Percentiles rank a stretch among this genome's conserved stretches.
phyloP scores from a whole-genome alignment of 2,888 invertebrate species.

The Cheiracanthium punctorium region DNA sequence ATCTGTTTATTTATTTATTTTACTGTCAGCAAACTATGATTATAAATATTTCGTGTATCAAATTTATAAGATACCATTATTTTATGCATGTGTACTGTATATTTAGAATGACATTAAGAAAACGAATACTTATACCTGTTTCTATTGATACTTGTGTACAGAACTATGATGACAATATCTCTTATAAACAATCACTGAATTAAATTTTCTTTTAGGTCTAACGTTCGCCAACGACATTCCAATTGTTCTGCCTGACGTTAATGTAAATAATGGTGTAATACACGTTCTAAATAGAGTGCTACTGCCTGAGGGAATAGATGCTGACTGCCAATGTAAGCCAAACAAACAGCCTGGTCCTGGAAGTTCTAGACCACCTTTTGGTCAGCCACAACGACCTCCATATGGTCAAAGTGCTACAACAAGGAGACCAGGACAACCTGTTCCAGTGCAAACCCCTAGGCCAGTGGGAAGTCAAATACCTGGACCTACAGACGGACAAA shows the following conservation, averaged over 20 bases:
- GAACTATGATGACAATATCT: too few relatives aligned
- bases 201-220: slow-evolving; percentile 54
- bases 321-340: slow-evolving; percentile 70
- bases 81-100: too few relatives aligned
- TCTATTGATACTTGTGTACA: too few relatives aligned
- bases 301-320: slow-evolving; percentile 72
- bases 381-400: slow-evolving; percentile 31
- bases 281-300: slow-evolving; percentile 74
- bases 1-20: too few relatives aligned
- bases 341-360: neutral
- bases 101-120: too few relatives aligned
- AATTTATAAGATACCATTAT: too few relatives aligned
- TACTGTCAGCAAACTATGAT: too few relatives aligned
- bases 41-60: too few relatives aligned
- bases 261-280: slow-evolving; percentile 74
- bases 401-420: slow-evolving; percentile 15
- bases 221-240: slow-evolving; percentile 71
- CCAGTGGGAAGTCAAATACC: slow-evolving; percentile 23
- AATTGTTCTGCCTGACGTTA: slow-evolving; percentile 68
- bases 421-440: slow-evolving; percentile 30
- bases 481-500: neutral
- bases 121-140: too few relatives aligned
- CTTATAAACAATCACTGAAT: too few relatives aligned
- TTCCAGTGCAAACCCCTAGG: slow-evolving; percentile 22
- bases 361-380: neutral